Base-by-base conservation (phyloP, 1,140 invertebrate species). In the Rhizoglyphus robini region DNA sequence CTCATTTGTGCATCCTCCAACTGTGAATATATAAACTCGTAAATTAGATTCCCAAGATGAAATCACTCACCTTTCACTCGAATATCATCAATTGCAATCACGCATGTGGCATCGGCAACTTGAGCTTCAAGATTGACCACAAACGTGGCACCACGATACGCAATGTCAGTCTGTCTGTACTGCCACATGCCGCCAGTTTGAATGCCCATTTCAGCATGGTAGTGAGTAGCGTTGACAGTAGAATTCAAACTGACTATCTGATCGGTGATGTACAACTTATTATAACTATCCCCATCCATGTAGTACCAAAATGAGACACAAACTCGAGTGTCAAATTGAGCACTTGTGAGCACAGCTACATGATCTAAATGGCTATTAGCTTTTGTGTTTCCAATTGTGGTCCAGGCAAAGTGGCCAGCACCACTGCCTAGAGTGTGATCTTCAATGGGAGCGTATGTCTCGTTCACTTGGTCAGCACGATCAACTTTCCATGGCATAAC, bases 21-120 rank as follows among this genome's bases (percentile, higher is more conserved):
- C 69, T 31, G 69, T 57, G 23, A 57, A 30, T 13, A n/a, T n/a
- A n/a, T 11, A 11, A 30, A 23, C 13, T 11, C 23, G 11, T 23
- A 11, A 60, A n/a, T 32, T 11, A 11, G 11, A n/a, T 11, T 11
- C 8, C 34, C 5, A 60, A 60, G 11, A n/a, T n/a, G 8, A 15
- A 51, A n/a, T 51, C 25, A 32, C 30, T 34, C 32, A 60, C 51
- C 8, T 32, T 54, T 68, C 48, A 78, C 68, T 25, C 67, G 66
- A 18, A 76, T 63, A 63, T 77, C 76, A 70, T 78, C 77, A 60
- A 78, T 68, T 31, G 76, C 76, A 27, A 76, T 76, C 63, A 75
- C 73, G 38, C 75, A 74, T 34, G 67, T 68, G 65, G 13, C 23
- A 36, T 47, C 49, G 49, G 13, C 18, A 11, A 11, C 32, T 49